Evolutionary conservation across 1,140 invertebrate genomes (phyloP), one percentile per base, ranked within the genome.

Genomic region (Pseudachorutes palmiensis): DNA sequence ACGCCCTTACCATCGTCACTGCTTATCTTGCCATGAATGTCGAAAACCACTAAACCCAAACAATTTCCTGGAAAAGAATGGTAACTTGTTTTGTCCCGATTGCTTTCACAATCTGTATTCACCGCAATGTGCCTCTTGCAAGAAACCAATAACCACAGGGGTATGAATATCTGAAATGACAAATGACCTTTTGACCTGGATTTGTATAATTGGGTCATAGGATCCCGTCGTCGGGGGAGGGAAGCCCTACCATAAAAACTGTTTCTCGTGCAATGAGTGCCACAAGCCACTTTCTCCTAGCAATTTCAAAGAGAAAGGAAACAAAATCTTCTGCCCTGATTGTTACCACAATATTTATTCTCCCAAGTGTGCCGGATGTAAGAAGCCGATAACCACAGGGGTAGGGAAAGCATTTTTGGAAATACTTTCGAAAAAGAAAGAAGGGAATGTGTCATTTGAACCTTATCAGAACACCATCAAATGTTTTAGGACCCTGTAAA

Each of bases 61-160:
- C 36, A 65, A 65, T 19, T 69, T 69, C 30, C 28, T 32, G 30
- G 67, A 69, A 62, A 69, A 65, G 64, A 58, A 65, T 49, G 62
- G 63, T 5, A 16, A 60, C 16, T 36, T 59, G 2, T 70, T 62
- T 30, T 70, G 64, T 32, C 33, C 57, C 22, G 26, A 61, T 24
- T 64, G 57, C 76, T 90, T 88, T 75, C 82, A 87, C 61, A 81
- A 82, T 67, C 78, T 86, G 69, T 90, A 88, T 77, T 84, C 87
- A 45, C 85, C 86, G 33, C 82, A 82, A 68, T 91, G 88, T 78
- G 79, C 78, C 45, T 83, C 82, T 68, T 91, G 89, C 76, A 83
- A 84, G 73, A 76, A 84, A 67, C 82, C 88, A 2, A 63, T 66
- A 22, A 65, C 45, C 22, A 33, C 61, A 26, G 63, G 36, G 49